These are phyloP conservation scores for Microcebus lehilahytsara DNA, from an alignment of 2,113 vertebrate genomes.

Conservation along the genomic window DNA sequence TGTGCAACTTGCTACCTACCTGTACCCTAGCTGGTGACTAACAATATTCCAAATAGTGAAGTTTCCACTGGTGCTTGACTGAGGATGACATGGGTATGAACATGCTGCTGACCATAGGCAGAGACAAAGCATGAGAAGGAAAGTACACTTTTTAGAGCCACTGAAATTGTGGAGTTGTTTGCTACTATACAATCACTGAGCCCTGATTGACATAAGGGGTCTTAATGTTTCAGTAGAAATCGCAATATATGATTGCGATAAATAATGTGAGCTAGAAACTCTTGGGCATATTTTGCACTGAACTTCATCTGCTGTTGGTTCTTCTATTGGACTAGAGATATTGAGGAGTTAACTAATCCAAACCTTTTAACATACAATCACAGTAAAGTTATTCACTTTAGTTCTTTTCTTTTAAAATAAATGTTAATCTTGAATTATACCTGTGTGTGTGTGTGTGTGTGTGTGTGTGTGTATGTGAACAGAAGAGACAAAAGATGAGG, in stretches of 20 bases:
- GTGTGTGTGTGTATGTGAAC: neutral
- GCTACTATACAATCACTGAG: neutral
- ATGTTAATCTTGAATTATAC: conserved; percentile 59
- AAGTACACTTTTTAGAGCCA: neutral
- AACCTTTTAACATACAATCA: conserved; percentile 31
- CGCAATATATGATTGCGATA: neutral
- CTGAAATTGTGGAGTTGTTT: neutral
- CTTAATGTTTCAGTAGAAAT: neutral
- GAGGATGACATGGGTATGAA: neutral
- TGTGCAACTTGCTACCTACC: neutral
- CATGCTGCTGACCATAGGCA: neutral
- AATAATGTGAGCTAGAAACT: neutral
- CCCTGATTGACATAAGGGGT: neutral
- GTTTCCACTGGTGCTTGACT: neutral
- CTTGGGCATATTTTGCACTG: neutral
- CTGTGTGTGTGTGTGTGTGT: conserved; percentile 28
- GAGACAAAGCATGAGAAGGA: neutral
- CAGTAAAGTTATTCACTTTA: neutral
- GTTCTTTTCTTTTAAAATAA: conserved; percentile 47
- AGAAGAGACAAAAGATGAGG: neutral
- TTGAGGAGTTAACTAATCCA: conserved; percentile 69
- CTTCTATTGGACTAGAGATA: conserved; percentile 52
- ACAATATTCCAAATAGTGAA: neutral
- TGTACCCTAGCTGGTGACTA: neutral
- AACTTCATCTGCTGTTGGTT: conserved; percentile 44